A percentile compares a stretch with the other conserved stretches of the same genome.
Evolutionary conservation across 2,797 vertebrate genomes (phyloP).

Genomic region (Danio tinwini): DNA sequence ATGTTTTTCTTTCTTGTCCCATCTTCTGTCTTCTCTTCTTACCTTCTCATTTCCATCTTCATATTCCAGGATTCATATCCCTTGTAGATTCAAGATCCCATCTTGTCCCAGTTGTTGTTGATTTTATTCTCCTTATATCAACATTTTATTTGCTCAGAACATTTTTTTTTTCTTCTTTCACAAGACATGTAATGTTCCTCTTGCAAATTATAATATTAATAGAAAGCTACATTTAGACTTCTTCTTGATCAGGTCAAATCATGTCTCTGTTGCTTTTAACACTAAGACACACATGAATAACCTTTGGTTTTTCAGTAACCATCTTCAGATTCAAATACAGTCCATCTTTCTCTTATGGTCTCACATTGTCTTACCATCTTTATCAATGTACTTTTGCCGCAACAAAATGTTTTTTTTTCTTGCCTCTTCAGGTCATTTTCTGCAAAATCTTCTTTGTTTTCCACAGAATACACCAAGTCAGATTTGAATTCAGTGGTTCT

Average conservation of each 20-base stretch:
- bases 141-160: not conserved
- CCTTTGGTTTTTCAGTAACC: no score
- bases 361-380: not conserved
- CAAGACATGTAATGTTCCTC: not conserved
- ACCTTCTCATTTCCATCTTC: not conserved
- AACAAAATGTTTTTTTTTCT: no score
- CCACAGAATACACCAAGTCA: no score
- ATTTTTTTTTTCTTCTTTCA: not conserved
- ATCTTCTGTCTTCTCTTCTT: not conserved
- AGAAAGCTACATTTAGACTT: not conserved
- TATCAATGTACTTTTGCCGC: no score
- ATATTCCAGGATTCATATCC: not conserved
- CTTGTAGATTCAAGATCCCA: no score
- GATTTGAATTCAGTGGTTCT: no score
- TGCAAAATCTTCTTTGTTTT: no score
- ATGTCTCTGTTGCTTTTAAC: not conserved
- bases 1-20: not conserved
- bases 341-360: slow-evolving; percentile 46
- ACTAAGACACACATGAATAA: no score
- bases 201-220: not conserved
- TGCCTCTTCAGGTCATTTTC: no score
- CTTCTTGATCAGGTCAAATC: not conserved
- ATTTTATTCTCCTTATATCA: not conserved
- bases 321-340: no score
- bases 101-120: not conserved